Evolutionary conservation across 2,888 invertebrate genomes (phyloP), one percentile per base, ranked within the genome.

Genomic region (Lycocerus yunnanus): DNA sequence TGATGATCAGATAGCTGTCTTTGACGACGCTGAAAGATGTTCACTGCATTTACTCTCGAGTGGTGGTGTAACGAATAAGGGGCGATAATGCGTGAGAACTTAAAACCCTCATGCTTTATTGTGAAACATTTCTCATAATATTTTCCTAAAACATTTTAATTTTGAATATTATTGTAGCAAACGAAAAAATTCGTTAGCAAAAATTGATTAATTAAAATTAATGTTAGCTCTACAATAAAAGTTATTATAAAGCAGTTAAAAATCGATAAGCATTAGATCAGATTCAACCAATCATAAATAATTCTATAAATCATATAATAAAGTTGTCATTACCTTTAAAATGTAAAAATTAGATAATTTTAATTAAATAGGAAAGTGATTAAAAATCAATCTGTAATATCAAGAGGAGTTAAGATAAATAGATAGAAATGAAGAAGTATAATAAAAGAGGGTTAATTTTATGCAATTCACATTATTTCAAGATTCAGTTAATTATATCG

Each of bases 1-100:
- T 72, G 78, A 79, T 79, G 78, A 79, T 79, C 78, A 77, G 72
- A 78, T 79, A 74, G 78, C 78, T 73, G 79, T 78, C 77, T 78
- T 73, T 65, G 68, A 69, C 76, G 68, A 69, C 76, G 74, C 18
- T 73, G 71, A 74, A 74, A 71, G 72, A 76, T 75, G 61, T 77
- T 76, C 20, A 69, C 15, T 69, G 59, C 43, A 73, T 73, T 73
- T 66, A 43, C 61, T 58, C 24, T 14, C 63, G 15, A 70, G 61
- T 63, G 61, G 61, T 63, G 13, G 20, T 18, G 61, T 18, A 63
- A 63, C n/a, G 61, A n/a, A 20, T 16, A 16, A 63, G 20, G 61
- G 61, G 61, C 18, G 61, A 63, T 63, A 63, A 63, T 63, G 61
- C 61, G 18, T 18, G 20, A 20, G 61, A 63, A 63, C 16, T 63